Conservation (phyloP, 53 echinoderm and acorn worm genomes). For the Luidia sarsii region DNA sequence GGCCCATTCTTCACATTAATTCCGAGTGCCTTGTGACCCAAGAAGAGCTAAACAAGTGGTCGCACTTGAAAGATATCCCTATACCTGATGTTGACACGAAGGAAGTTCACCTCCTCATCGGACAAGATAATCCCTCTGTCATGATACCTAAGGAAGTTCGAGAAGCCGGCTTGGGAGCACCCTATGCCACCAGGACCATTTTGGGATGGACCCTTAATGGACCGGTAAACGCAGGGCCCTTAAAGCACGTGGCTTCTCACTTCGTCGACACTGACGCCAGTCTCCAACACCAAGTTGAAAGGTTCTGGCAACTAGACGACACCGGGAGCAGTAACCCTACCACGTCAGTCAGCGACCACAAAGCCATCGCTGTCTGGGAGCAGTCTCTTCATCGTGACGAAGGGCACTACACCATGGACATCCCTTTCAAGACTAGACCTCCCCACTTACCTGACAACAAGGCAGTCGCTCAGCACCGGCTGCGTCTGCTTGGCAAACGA, state of each 20-base stretch:
- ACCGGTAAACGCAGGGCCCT: not conserved
- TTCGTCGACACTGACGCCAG: conserved; percentile 25
- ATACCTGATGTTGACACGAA: conserved; percentile 36
- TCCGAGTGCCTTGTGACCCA: conserved; percentile 25
- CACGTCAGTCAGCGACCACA: conserved; percentile 39
- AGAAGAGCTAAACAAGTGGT: conserved; percentile 20
- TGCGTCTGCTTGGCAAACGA: conserved; percentile 35
- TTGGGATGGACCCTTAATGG: conserved; percentile 63
- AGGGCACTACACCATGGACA: conserved; percentile 55
- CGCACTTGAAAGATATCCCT: conserved; percentile 32
- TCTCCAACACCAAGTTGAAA: conserved; percentile 41
- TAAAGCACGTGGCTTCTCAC: not conserved
- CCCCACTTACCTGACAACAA: conserved; percentile 34
- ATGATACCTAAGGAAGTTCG: conserved; percentile 55
- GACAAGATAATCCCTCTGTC: conserved; percentile 61
- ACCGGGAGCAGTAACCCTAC: not conserved
- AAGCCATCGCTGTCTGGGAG: conserved; percentile 37
- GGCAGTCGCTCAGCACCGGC: conserved; percentile 35
- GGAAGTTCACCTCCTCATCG: conserved; percentile 48
- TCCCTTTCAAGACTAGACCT: conserved; percentile 55
- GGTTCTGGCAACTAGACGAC: conserved; percentile 45
- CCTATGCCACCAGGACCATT: conserved; percentile 53
- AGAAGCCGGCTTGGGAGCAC: conserved; percentile 19
- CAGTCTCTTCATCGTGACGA: conserved; percentile 13
- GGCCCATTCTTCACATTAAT: conserved; percentile 22